Conservation (phyloP, 2,113 vertebrate species). For the Charadrius vociferus region DNA sequence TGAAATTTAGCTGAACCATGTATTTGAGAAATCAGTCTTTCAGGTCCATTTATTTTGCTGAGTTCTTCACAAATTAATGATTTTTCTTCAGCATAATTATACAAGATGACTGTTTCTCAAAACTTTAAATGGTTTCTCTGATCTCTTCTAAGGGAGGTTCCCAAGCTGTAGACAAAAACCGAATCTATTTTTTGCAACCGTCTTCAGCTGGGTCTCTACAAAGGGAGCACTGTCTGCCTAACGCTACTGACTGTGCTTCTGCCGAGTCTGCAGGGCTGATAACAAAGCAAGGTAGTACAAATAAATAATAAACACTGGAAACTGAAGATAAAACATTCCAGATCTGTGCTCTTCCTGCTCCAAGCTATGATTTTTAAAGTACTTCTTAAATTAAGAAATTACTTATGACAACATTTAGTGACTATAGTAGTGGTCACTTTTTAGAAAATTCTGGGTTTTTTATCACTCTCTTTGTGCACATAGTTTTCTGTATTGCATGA, state of each 20-base stretch:
- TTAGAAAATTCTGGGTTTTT: background rate
- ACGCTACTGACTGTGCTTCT: background rate
- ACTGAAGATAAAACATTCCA: background rate
- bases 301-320: constrained; percentile 27
- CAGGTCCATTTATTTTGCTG: background rate
- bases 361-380: background rate
- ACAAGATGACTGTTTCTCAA: background rate
- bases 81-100: background rate
- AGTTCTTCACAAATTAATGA: background rate
- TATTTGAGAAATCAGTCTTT: background rate
- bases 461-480: background rate
- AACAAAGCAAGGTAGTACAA: constrained; percentile 25
- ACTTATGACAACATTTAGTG: background rate
- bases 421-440: background rate
- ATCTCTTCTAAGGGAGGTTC: background rate
- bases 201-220: background rate
- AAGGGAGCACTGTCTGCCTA: constrained; percentile 11
- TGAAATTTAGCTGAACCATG: background rate
- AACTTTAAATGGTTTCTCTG: background rate
- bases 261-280: background rate
- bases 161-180: background rate
- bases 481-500: background rate
- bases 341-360: background rate
- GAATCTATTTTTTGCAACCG: background rate
- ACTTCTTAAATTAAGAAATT: background rate